Base-by-base conservation (phyloP, 2,888 invertebrate genomes). In the Alcis repandata region DNA sequence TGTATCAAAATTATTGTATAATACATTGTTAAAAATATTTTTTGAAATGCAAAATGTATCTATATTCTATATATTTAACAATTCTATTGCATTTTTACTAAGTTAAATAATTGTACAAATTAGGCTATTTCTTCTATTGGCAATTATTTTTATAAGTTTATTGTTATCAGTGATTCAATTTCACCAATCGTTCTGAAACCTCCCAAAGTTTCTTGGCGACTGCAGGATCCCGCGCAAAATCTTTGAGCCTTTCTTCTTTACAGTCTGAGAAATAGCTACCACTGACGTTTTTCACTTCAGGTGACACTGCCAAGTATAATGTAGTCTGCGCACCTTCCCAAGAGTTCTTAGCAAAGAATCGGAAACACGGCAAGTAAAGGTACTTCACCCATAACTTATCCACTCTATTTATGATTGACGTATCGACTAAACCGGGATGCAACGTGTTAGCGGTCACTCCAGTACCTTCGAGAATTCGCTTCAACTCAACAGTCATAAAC, bases 391-490 rank as follows among this genome's bases (percentile, higher is more conserved):
- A 71, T 7, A 54, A 33, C 4, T 68, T 53, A 53, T 80, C 46
- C 11, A 94, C 94, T 48, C 95, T 78, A 6, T 83, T 74, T 0
- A 60, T 33, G 4, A 70, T 70, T 1, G 45, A 58, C 0, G 96
- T 96, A 74, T 95, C 94, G 38, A 97, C 74, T 4, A 63, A 53
- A 20, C 98, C 98, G 0, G 98, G 98, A 89, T 98, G 97, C 57
- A 97, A 89, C 75, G 95, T 96, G 81, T 97, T 97, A 0, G 94
- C 96, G 0, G 96, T 97, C 0, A 97, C 95, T 20, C 95, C 95
- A 1, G 95, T 95, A 1, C 95, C 96, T 79, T 96, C 94, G 53
- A 97, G 84, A 56, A 95, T 94, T 59, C 94, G 92, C 4, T 96
- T 95, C 67, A 97, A 85, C 85, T 97, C 97, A 19, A 94, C 83